phyloP scores from a whole-genome alignment of 1,140 invertebrate species.

The Drosophila santomea region DNA sequence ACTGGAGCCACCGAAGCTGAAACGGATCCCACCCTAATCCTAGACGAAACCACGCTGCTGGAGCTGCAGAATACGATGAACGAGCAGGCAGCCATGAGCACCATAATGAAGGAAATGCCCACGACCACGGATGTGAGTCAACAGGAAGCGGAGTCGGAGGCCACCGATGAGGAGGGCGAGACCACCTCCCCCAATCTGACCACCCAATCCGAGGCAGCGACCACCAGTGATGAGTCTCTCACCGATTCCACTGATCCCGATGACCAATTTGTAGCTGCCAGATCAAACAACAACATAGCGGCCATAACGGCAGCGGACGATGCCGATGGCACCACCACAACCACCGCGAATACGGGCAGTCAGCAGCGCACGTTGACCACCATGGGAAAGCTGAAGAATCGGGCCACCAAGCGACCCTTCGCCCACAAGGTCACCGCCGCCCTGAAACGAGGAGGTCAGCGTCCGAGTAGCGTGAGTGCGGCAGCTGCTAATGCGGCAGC shows the following conservation, averaged over 20 bases:
- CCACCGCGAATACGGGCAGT: conserved; percentile 52
- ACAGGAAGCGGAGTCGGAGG: conserved; percentile 6
- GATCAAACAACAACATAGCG: conserved; percentile 78
- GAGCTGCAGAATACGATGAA: conserved; percentile 76
- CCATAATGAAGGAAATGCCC: conserved; percentile 67
- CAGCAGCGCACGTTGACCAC: conserved; percentile 75
- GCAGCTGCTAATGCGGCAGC: conserved; percentile 62
- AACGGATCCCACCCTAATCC: conserved; percentile 75
- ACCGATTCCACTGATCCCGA: conserved; percentile 76
- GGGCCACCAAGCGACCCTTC: conserved; percentile 75
- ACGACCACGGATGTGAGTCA: conserved; percentile 67
- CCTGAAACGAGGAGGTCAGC: conserved; percentile 61
- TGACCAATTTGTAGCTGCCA: conserved; percentile 79
- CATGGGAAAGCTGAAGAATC: conserved; percentile 74
- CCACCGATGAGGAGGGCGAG: conserved; percentile 34
- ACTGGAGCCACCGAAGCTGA: conserved; percentile 66
- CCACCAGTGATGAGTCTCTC: conserved; percentile 62
- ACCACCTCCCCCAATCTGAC: conserved; percentile 44
- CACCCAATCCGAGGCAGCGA: conserved; percentile 37
- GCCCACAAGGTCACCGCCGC: conserved; percentile 67
- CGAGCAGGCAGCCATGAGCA: conserved; percentile 73
- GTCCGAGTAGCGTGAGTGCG: conserved; percentile 56
- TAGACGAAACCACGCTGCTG: conserved; percentile 76
- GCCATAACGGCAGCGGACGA: conserved; percentile 76
- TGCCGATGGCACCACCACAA: conserved; percentile 57